These are phyloP conservation scores for Latrodectus hesperus DNA, from an alignment of 2,888 invertebrate genomes.

Conservation along the genomic window DNA sequence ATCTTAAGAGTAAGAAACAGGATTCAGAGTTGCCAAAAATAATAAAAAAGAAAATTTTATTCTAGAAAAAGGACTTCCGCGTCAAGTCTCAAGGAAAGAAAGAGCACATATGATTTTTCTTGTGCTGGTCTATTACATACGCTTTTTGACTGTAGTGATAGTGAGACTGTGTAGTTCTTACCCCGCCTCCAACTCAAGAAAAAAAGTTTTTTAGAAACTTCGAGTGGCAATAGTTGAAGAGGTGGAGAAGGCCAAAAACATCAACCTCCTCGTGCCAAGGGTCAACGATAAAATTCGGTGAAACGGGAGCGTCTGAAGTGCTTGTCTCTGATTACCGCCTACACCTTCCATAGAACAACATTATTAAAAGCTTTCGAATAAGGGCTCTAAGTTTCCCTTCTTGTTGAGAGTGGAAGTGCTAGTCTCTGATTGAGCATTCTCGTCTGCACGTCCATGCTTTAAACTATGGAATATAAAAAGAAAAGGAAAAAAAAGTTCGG, in stretches of 20 bases:
- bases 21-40: neutral
- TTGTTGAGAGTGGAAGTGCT: neutral
- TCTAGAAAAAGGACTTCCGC: too few species aligned
- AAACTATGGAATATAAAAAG: neutral
- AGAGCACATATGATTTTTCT: too few species aligned
- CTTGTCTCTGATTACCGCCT: slow-evolving; percentile 6
- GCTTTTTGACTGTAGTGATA: too few species aligned
- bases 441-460: neutral
- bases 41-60: too few species aligned
- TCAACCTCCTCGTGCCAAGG: slow-evolving; percentile 8
- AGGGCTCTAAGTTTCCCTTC: neutral
- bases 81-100: too few species aligned
- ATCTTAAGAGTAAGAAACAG: neutral
- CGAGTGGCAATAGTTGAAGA: neutral
- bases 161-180: neutral
- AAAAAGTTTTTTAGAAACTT: neutral
- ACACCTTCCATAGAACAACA: slow-evolving; percentile 30
- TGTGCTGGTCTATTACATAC: too few species aligned
- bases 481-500: neutral
- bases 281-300: slow-evolving; percentile 46
- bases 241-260: neutral
- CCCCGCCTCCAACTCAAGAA: neutral
- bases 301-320: slow-evolving; percentile 31
- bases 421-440: neutral
- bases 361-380: neutral